Base-by-base conservation (phyloP, 2,113 vertebrate genomes). In the Microtus ochrogaster region DNA sequence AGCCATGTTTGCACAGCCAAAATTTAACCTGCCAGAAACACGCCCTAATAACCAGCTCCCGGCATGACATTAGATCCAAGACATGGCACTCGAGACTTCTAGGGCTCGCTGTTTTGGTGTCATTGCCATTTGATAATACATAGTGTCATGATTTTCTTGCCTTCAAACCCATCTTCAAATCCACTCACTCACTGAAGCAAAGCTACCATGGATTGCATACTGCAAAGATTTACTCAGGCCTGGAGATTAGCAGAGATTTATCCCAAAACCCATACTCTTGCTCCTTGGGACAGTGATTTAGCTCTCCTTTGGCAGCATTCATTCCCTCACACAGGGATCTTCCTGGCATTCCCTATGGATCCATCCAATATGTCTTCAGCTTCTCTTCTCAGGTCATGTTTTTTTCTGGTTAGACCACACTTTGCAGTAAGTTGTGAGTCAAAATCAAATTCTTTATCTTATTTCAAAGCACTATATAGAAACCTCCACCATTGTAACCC, bases 91-190 rank as follows among this genome's bases (percentile, higher is more conserved):
- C 30, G 22, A 44, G 30, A 30, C 61, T 36, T 39, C 47, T 78
- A 91, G 82, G 55, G 24, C 65, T 52, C 14, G 12, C 0, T 14
- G 10, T 78, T 84, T 66, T 70, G 21, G 52, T 49, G 85, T 81
- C 70, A 30, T 44, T 47, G 7, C 58, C 78, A 41, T 89, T 76
- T 77, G 73, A 24, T 72, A 61, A 55, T 30, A 77, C 94, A 39
- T 61, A 72, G 7, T 76, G 93, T 79, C 47, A 61, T 66, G 52
- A 66, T 74, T 74, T 61, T 87, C 39, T 96, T 76, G 41, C 49
- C 52, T 92, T 96, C 89, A 36, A 28, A 72, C 81, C 41, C 87
- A 66, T 90, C 81, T 83, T 88, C 88, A 74, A 76, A 52, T 85
- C 90, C 41, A 44, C 84, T 77, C 39, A 7, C 65, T 66, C 72